Percentiles rank a stretch among this genome's conserved stretches.
Evolutionary conservation across 2,113 vertebrate genomes (phyloP).

Genomic region (Vombatus ursinus): DNA sequence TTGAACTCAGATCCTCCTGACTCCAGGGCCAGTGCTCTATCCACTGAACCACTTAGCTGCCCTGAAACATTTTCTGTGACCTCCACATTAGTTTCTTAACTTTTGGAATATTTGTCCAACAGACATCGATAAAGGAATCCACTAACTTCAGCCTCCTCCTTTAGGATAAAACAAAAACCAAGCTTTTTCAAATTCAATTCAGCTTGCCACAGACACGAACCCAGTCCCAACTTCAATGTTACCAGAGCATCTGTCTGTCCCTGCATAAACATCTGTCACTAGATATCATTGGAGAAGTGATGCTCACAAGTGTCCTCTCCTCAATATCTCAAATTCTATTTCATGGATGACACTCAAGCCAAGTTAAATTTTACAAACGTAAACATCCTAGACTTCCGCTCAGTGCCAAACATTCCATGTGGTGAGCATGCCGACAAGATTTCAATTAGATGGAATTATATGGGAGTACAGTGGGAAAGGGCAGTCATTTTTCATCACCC

Average conservation of each 20-base stretch:
- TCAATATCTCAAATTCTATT: conserved; percentile 30
- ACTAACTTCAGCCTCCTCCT: not conserved
- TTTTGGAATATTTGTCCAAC: not conserved
- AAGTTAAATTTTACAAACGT: conserved; percentile 19
- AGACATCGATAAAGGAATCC: not conserved
- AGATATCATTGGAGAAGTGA: not conserved
- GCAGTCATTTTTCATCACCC: conserved; percentile 22
- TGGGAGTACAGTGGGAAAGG: not conserved
- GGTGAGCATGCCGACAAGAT: not conserved
- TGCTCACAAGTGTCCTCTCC: not conserved
- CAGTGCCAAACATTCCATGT: not conserved
- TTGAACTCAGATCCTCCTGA: not conserved
- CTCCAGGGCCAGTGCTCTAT: not conserved
- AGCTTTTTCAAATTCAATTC: not conserved
- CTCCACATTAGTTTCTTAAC: not conserved
- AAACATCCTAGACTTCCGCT: not conserved
- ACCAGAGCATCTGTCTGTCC: not conserved
- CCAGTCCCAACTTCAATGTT: not conserved
- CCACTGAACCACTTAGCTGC: not conserved
- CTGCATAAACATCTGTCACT: not conserved
- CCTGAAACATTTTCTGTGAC: not conserved
- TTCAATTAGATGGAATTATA: not conserved
- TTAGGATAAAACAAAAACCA: not conserved
- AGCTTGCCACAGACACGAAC: not conserved
- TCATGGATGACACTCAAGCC: not conserved